These are phyloP conservation scores for Tholera decimalis DNA, from an alignment of 2,888 invertebrate genomes.

Conservation along the genomic window DNA sequence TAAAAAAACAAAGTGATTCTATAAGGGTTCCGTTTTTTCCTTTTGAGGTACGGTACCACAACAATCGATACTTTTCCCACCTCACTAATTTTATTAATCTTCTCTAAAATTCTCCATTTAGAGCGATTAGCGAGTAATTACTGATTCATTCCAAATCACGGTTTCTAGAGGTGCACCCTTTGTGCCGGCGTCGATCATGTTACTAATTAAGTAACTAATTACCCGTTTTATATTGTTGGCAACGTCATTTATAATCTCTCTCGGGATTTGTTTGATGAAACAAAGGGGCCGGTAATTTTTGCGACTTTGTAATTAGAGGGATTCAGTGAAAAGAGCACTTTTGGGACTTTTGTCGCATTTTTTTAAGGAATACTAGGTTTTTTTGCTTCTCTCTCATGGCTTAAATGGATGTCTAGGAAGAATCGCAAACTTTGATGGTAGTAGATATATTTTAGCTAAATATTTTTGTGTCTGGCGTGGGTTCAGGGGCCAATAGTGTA, in stretches of 20 bases:
- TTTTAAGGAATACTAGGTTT: neutral
- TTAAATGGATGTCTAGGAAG: no score
- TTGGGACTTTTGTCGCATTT: no score
- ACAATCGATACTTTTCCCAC: conserved; percentile 23
- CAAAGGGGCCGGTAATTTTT: conserved; percentile 4
- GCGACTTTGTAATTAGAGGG: neutral
- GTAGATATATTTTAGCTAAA: no score
- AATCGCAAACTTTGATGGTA: no score
- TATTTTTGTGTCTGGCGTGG: no score
- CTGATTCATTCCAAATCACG: conserved; percentile 35
- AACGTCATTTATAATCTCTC: conserved; percentile 28
- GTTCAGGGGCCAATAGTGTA: no score
- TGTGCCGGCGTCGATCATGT: conserved; percentile 11
- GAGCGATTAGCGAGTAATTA: conserved; percentile 33
- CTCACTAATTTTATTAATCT: conserved; percentile 13
- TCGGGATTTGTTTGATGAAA: conserved; percentile 21
- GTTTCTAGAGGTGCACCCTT: conserved; percentile 35
- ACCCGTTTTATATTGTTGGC: conserved; percentile 41
- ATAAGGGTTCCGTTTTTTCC: no score
- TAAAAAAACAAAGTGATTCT: no score
- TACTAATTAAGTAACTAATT: conserved; percentile 48
- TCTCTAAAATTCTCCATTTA: conserved; percentile 22
- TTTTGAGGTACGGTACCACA: no score
- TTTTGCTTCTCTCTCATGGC: no score
- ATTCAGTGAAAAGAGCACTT: neutral